A percentile compares a stretch with the other conserved stretches of the same genome.
These are phyloP conservation scores for Ancistrus triradiatus DNA, from an alignment of 2,113 vertebrate genomes.

Conservation along the genomic window DNA sequence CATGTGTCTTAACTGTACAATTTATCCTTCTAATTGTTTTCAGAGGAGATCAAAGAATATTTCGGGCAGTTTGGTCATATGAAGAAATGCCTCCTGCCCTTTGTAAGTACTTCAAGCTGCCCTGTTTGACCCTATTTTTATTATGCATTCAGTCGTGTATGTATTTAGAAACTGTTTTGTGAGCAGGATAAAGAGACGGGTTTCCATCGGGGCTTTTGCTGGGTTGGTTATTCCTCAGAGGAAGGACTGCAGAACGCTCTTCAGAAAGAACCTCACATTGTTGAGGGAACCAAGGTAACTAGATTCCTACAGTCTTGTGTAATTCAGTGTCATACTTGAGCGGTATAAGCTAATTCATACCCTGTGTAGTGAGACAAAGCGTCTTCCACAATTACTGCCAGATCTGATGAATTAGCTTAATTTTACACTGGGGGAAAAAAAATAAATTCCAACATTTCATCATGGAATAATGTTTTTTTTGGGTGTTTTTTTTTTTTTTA, in stretches of 20 bases:
- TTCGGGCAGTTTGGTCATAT: slow-evolving; percentile 83
- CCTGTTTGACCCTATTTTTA: not conserved
- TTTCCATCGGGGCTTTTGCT: slow-evolving; percentile 82
- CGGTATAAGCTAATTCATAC: no score
- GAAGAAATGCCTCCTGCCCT: slow-evolving; percentile 74
- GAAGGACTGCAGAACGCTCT: slow-evolving; percentile 74
- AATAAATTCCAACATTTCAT: no score
- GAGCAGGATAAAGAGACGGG: slow-evolving; percentile 81
- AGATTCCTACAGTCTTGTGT: no score
- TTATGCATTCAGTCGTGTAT: not conserved
- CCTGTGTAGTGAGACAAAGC: no score
- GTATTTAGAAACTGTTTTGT: not conserved
- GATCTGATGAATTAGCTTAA: no score
- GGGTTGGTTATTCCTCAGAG: slow-evolving; percentile 73
- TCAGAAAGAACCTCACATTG: slow-evolving; percentile 78
- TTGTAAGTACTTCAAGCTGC: slow-evolving; percentile 75
- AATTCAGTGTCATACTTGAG: no score
- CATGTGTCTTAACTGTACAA: no score
- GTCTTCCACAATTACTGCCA: no score
- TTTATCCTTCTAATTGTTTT: slow-evolving; percentile 6
- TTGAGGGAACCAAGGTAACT: slow-evolving; percentile 87
- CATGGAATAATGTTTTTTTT: no score
- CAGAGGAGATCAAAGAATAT: slow-evolving; percentile 83
- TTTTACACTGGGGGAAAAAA: no score
- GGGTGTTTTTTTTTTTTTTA: no score